Evolutionary conservation across 2,888 invertebrate species (phyloP).

Genomic region (Tachina fera): DNA sequence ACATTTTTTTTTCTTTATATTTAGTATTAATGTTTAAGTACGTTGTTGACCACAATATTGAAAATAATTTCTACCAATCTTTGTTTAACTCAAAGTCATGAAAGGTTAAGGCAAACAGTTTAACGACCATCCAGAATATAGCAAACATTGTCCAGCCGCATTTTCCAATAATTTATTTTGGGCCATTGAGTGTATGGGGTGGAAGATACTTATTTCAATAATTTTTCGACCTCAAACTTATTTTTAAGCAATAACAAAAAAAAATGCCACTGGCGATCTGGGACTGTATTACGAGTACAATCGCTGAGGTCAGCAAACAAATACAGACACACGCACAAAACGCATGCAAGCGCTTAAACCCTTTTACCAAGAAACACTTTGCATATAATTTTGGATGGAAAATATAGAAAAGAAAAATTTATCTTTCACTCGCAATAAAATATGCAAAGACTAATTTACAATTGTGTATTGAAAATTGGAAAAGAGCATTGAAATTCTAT

Average conservation of each 20-base stretch:
- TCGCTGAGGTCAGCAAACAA: neutral
- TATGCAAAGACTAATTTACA: neutral
- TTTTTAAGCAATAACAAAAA: neutral
- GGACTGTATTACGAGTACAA: neutral
- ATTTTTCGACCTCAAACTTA: neutral
- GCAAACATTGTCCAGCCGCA: no score
- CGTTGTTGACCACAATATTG: no score
- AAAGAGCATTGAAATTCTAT: constrained; percentile 24
- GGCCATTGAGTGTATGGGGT: no score
- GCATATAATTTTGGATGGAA: neutral
- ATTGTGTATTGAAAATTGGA: neutral
- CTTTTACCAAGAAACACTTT: neutral
- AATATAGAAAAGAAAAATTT: neutral
- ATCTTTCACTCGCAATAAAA: neutral
- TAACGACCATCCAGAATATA: no score
- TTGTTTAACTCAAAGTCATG: no score
- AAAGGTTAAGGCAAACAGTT: no score
- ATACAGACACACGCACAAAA: neutral
- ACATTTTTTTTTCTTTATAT: no score
- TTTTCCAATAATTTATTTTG: no score
- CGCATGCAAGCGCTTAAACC: neutral
- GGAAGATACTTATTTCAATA: neutral
- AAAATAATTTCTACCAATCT: no score
- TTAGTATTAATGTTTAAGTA: no score
- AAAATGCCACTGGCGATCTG: neutral